Evolutionary conservation across 2,888 invertebrate genomes (phyloP).

Genomic region (Anorthoa munda): DNA sequence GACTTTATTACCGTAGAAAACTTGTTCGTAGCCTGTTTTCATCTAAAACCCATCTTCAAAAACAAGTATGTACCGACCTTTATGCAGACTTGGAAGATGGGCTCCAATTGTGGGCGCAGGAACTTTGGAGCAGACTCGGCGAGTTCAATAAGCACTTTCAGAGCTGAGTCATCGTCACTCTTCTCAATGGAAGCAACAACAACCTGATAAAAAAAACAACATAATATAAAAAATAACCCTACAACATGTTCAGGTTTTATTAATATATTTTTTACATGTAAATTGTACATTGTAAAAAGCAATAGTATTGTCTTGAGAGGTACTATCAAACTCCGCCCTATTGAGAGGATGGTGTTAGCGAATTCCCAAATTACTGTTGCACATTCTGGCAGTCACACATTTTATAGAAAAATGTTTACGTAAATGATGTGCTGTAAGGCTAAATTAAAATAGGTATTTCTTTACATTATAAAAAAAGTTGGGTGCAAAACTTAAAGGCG

Average conservation of each 20-base stretch:
- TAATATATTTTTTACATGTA: neutral
- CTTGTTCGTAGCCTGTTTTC: neutral
- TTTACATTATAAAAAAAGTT: neutral
- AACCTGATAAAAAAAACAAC: conserved; percentile 83
- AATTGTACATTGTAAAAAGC: too few species aligned
- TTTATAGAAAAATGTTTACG: conserved; percentile 80
- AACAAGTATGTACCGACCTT: conserved; percentile 64
- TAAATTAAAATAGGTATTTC: neutral
- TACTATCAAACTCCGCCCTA: conserved; percentile 90
- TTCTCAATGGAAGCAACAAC: conserved; percentile 95
- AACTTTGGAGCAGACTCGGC: conserved; percentile 98
- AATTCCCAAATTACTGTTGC: conserved; percentile 85
- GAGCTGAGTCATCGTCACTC: conserved; percentile 96
- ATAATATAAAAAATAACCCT: neutral
- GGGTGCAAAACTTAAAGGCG: too few species aligned
- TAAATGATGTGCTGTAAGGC: conserved; percentile 67
- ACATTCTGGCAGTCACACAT: conserved; percentile 86
- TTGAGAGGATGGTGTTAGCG: conserved; percentile 86
- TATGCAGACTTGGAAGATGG: conserved; percentile 92
- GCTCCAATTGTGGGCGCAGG: conserved; percentile 96
- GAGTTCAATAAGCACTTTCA: conserved; percentile 98
- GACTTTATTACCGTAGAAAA: neutral
- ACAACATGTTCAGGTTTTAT: neutral
- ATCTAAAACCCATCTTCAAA: neutral
- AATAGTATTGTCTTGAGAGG: conserved; percentile 79